Evolutionary conservation across 2,113 vertebrate genomes (phyloP).

Genomic region (human): GRCh38 chr19:16262501-16263000

Average conservation of each 20-base stretch:
- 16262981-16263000: background rate
- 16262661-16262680: background rate
- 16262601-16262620: background rate
- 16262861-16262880: background rate
- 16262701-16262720: rapidly evolving
- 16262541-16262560: background rate
- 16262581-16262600: background rate
- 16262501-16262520: background rate
- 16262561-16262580: background rate
- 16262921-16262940: background rate
- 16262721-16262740: background rate
- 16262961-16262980: background rate
- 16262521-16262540: background rate
- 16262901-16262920: background rate
- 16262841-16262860: background rate
- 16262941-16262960: background rate
- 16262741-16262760: background rate
- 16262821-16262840: background rate
- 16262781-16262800: background rate
- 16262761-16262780: background rate
- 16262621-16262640: background rate
- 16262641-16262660: background rate
- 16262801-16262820: background rate
- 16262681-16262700: background rate
- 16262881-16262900: background rate